Percentiles rank a stretch among this genome's conserved stretches.
phyloP scores from a whole-genome alignment of 2,888 invertebrate species.

The Lamproptera curius region DNA sequence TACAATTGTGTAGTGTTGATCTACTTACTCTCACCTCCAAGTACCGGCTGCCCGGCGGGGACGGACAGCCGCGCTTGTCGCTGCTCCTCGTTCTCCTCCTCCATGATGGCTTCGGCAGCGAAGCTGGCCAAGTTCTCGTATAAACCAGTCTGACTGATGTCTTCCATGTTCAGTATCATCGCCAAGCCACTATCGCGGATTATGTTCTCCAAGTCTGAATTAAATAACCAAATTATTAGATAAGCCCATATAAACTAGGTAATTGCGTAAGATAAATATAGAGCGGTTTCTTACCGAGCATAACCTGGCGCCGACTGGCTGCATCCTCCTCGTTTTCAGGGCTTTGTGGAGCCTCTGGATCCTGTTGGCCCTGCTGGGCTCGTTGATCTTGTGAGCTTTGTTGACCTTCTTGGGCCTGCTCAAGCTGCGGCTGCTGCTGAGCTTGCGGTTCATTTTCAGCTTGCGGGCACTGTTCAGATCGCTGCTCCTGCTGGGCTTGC shows the following conservation, averaged over 20 bases:
- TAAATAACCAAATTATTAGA: slow-evolving; percentile 31
- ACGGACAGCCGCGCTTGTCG: slow-evolving; percentile 16
- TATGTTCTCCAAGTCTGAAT: slow-evolving; percentile 49
- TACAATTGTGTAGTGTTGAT: no score
- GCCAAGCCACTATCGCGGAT: slow-evolving; percentile 51
- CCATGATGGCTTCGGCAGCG: not conserved
- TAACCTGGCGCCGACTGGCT: slow-evolving; percentile 27
- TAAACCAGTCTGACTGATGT: slow-evolving; percentile 38
- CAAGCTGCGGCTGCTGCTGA: not conserved
- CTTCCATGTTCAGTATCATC: slow-evolving; percentile 61
- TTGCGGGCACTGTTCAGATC: no score
- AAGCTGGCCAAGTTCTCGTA: slow-evolving; percentile 24
- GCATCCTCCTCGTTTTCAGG: slow-evolving; percentile 27
- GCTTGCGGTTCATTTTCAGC: no score
- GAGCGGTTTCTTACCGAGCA: slow-evolving; percentile 42
- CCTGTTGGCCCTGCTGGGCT: not conserved
- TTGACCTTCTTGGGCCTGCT: not conserved
- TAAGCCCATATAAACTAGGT: no score
- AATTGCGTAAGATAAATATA: no score
- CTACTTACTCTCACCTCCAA: slow-evolving; percentile 31
- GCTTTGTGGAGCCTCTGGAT: slow-evolving; percentile 17
- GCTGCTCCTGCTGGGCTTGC: not conserved
- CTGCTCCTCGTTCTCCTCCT: not conserved
- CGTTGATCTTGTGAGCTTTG: no score
- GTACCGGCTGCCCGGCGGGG: slow-evolving; percentile 20